Percentiles rank a stretch among this genome's conserved stretches.
Evolutionary conservation across 2,888 invertebrate genomes (phyloP).

Genomic region (Dendrolimus houi): DNA sequence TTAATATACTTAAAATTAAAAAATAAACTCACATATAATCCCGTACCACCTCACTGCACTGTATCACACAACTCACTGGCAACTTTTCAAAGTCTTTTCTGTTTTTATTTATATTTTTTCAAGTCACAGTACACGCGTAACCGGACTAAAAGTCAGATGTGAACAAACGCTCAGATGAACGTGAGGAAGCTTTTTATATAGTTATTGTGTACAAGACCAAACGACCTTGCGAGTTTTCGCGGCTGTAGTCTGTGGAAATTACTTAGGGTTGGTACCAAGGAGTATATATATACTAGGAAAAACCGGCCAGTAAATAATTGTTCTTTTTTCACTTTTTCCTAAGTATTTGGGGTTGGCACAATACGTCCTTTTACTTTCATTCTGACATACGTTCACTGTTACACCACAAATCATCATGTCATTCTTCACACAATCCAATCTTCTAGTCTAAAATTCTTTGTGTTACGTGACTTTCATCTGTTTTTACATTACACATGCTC

Average conservation of each 20-base stretch:
- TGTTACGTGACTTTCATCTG: too few species aligned
- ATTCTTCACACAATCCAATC: too few species aligned
- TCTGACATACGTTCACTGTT: too few species aligned
- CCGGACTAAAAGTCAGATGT: background rate
- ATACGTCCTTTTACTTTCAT: too few species aligned
- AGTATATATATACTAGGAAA: too few species aligned
- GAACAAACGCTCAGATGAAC: background rate
- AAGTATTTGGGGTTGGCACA: too few species aligned
- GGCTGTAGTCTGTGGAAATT: background rate
- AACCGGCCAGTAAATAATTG: too few species aligned
- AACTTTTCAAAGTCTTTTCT: background rate
- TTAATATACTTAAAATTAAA: background rate
- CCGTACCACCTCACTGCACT: slow-evolving; percentile 25
- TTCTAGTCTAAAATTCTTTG: too few species aligned
- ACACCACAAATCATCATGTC: too few species aligned
- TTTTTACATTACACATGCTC: too few species aligned
- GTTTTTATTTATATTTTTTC: background rate
- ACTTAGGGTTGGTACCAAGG: too few species aligned
- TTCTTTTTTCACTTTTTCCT: too few species aligned
- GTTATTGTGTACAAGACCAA: background rate
- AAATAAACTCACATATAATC: slow-evolving; percentile 22
- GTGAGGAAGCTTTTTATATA: background rate
- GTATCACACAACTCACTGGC: slow-evolving; percentile 26
- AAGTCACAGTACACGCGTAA: background rate
- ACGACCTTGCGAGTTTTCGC: background rate